Base-by-base conservation (phyloP, 2,888 invertebrate genomes). In the Lypha dubia region DNA sequence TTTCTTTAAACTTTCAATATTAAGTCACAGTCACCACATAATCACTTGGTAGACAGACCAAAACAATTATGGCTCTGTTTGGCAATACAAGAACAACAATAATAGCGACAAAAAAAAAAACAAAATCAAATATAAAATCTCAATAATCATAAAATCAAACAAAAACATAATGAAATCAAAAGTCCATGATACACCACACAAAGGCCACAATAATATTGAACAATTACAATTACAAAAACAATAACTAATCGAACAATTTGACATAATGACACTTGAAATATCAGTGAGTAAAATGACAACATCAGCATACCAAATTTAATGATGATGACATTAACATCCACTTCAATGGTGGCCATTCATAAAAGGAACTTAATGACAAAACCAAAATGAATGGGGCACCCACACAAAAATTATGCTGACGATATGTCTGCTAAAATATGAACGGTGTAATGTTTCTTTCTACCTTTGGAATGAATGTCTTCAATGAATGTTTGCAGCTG, bases 181-280 rank as follows among this genome's bases (percentile, higher is more conserved):
- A 28, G 56, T 56, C n/a, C n/a, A 24, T 24, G 28, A n/a, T 24
- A 24, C 15, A 24, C 15, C n/a, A n/a, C n/a, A n/a, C n/a, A n/a
- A n/a, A 44, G 41, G 15, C 24, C 53, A 24, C 24, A 53, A 15
- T 11, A 24, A 49, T 20, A 49, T 49, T 7, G 49, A 20, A 49
- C 49, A 49, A 49, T 38, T 38, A 51, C 51, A 51, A 51, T 22
- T 20, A 51, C 49, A 51, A 51, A 11, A 53, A 71, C 28, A 58
- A 20, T 53, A 38, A 22, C 22, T 24, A 53, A 15, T 6, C 17
- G 28, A 70, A 56, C 17, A 46, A 51, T n/a, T 46, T 60, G 35
- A 60, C 49, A 60, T 62, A 51, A 74, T 63, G 51, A 51, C 49
- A 63, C 62, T 74, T 51, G n/a, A 71, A 58, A 56, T 28, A 22